Evolutionary conservation across 2,888 invertebrate genomes (phyloP), one percentile per base, ranked within the genome.

Genomic region (Rhingia rostrata): DNA sequence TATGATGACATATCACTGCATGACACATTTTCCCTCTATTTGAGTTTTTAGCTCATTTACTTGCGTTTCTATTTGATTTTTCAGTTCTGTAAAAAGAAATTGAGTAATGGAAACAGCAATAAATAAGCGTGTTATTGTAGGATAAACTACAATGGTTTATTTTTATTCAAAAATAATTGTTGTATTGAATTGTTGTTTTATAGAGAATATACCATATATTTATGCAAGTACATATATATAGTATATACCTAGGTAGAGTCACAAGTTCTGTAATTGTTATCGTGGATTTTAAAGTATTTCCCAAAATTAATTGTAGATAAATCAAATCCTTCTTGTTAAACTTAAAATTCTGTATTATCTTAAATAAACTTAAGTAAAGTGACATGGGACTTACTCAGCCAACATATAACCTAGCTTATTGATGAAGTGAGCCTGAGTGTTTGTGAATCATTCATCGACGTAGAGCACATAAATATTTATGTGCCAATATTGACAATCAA

Each of bases 41-140:
- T 97, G 97, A 92, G 97, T 95, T 94, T 97, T 98, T 93, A 98
- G 94, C 94, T 98, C 97, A 93, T 96, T 97, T 93, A 98, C 97
- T 95, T 97, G 97, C 92, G 97, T 96, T 94, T 98, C 97, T 94
- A 98, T 95, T 93, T 97, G 96, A 94, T 98, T 97, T 95, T 97
- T 98, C 94, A 98, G 93, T 94, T 97, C 98, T 98, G 96, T 89
- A 96, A 96, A 91, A 90, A 91, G 90, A 90, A 90, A 91, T 90
- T 90, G 91, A 90, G 91, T 90, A 89, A 90, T 90, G 90, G 90
- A 90, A 90, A 90, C 91, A 91, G 90, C 91, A 90, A 90, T 91
- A 91, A 91, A 91, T 91, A 90, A 91, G 90, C 90, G 89, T 90
- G 89, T 90, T 90, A 88, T 90, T 90, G 90, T 90, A 91, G 90